Conservation (phyloP, 2,113 vertebrate genomes). For the Engraulis encrasicolus region DNA sequence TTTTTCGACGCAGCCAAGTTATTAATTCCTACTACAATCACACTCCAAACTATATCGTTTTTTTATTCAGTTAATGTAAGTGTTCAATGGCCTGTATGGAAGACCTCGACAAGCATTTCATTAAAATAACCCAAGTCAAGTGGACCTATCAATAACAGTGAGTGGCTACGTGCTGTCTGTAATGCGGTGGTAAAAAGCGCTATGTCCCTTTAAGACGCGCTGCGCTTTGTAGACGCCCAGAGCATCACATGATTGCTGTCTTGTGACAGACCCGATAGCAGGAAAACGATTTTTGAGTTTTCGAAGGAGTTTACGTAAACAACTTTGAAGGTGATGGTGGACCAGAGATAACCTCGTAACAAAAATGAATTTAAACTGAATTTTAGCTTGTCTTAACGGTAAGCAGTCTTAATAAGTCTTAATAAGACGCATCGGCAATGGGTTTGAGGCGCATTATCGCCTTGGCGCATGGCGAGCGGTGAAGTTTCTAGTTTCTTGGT, state of each 20-base stretch:
- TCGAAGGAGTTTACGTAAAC: constrained; percentile 53
- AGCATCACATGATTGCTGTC: constrained; percentile 82
- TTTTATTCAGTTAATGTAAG: neutral
- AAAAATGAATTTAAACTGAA: constrained; percentile 62
- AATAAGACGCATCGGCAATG: neutral
- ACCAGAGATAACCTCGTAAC: constrained; percentile 44
- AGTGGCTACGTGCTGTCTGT: neutral
- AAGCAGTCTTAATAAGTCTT: neutral
- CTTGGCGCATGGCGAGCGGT: constrained; percentile 77
- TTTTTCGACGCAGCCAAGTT: too few relatives aligned
- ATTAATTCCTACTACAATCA: too few relatives aligned
- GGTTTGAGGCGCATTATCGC: constrained; percentile 52
- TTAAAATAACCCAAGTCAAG: neutral
- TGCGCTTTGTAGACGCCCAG: constrained; percentile 56
- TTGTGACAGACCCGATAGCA: constrained; percentile 78
- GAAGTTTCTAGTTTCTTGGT: constrained; percentile 70
- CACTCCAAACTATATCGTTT: too few relatives aligned
- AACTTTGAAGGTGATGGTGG: constrained; percentile 45
- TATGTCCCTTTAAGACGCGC: constrained; percentile 71
- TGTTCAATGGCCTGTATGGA: neutral
- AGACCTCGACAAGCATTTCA: neutral
- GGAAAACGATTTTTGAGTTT: constrained; percentile 60
- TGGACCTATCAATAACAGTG: too few relatives aligned
- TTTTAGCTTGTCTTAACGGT: neutral
- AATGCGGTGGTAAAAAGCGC: constrained; percentile 20